phyloP scores from a whole-genome alignment of 2,888 invertebrate species.

The Pterostichus madidus region DNA sequence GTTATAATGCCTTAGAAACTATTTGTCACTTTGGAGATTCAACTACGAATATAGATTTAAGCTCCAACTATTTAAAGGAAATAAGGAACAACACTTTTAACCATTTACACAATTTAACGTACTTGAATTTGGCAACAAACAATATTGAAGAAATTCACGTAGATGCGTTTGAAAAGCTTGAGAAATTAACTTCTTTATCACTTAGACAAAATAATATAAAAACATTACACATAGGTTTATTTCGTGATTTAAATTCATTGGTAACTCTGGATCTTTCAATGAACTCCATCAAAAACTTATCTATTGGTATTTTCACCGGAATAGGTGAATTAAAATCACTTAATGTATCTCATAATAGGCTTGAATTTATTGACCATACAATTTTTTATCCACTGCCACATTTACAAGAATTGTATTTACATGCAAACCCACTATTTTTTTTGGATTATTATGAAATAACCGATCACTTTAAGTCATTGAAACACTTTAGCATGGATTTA shows the following conservation, averaged over 20 bases:
- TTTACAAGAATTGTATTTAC: conserved; percentile 58
- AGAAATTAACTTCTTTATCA: conserved; percentile 64
- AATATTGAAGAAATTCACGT: neutral
- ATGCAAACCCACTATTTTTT: conserved; percentile 34
- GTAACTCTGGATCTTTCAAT: conserved; percentile 83
- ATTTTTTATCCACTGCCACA: conserved; percentile 46
- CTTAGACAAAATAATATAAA: neutral
- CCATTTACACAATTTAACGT: neutral
- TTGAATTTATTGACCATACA: conserved; percentile 77
- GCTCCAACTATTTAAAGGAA: neutral
- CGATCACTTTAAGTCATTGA: neutral
- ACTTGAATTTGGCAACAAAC: neutral
- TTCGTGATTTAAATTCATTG: conserved; percentile 71
- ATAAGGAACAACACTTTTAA: neutral
- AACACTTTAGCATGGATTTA: neutral
- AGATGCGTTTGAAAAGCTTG: conserved; percentile 20
- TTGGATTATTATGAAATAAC: neutral
- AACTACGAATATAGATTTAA: conserved; percentile 13
- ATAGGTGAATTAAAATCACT: conserved; percentile 81
- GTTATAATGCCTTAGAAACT: neutral
- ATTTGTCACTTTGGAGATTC: conserved; percentile 13
- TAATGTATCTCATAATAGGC: conserved; percentile 85
- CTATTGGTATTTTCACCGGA: conserved; percentile 82
- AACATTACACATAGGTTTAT: conserved; percentile 3
- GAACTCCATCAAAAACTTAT: conserved; percentile 83